Evolutionary conservation across 2,888 invertebrate genomes (phyloP).

Genomic region (Hypercompe scribonia): DNA sequence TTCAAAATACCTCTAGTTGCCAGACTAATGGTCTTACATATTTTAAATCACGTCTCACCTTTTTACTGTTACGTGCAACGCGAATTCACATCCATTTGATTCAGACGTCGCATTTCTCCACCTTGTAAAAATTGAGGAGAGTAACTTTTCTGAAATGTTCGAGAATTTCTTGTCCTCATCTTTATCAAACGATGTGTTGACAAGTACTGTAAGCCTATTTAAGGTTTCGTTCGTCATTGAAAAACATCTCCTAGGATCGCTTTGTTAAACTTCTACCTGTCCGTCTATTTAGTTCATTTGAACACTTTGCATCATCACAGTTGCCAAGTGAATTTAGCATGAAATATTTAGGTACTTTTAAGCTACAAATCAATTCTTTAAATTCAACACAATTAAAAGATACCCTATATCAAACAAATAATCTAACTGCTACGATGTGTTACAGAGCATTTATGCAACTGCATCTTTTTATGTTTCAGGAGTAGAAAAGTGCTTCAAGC

Average conservation of each 20-base stretch:
- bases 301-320: background rate
- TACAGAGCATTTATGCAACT: too few relatives aligned
- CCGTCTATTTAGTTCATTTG: background rate
- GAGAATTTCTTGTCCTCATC: conserved; percentile 10
- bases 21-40: conserved; percentile 60
- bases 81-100: conserved; percentile 38
- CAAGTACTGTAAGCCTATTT: background rate
- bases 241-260: background rate
- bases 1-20: conserved; percentile 20
- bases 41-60: conserved; percentile 57
- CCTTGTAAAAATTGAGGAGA: conserved; percentile 32
- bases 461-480: too few relatives aligned
- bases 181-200: background rate
- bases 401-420: too few relatives aligned
- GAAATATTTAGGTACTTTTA: background rate
- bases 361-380: background rate
- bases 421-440: too few relatives aligned
- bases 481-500: too few relatives aligned
- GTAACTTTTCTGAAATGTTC: conserved; percentile 19
- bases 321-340: background rate
- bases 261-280: background rate
- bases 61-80: conserved; percentile 42
- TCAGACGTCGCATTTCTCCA: conserved; percentile 22
- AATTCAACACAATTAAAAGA: background rate
- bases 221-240: background rate